Base-by-base conservation (phyloP, 2,797 vertebrate species). In the Phataginus tricuspis region DNA sequence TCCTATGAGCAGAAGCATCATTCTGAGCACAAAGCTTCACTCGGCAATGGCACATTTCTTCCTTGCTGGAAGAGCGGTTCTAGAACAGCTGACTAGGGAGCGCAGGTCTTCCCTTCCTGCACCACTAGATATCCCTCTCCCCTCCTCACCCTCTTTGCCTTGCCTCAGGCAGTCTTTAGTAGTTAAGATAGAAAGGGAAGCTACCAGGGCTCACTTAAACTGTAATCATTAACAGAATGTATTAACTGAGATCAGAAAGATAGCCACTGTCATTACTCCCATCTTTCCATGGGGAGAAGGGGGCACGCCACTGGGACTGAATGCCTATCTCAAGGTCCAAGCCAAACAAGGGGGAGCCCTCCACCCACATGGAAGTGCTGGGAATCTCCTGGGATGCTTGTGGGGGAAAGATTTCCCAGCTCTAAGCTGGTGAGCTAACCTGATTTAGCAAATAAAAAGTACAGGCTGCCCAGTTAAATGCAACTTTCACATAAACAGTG, bases 1-100 rank as follows among this genome's bases (percentile, higher is more conserved):
- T 98, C 98, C 97, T 92, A 87, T 80, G 92, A 86, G 95, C 72
- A 91, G 96, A n/a, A 80, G 79, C 98, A 95, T 95, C 95, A 55
- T 85, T 93, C 57, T 7, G 78, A 90, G 79, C 80, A 90, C 87
- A 80, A 94, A 93, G 42, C 68, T 23, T 77, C 92, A 74, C 16
- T 1, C 14, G 53, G 85, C 68, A 55, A 94, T 78, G 87, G 90
- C 90, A 55, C 89, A 2, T 95, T 91, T 75, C 95, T 97, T 95
- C 85, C 95, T 75, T 74, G 75, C 4, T 66, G 90, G 93, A 95
- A 98, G 82, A 63, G 77, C 72, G 0, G 0, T 64, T 75, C 72
- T 87, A 92, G 75, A 95, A 64, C 6, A 1, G 86, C 71, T 7
- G 59, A 88, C 11, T 71, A 94, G 66, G 57, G 37, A 2, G 0